Evolutionary conservation across 1,140 invertebrate species (phyloP).

Genomic region (Orchestia grillus): DNA sequence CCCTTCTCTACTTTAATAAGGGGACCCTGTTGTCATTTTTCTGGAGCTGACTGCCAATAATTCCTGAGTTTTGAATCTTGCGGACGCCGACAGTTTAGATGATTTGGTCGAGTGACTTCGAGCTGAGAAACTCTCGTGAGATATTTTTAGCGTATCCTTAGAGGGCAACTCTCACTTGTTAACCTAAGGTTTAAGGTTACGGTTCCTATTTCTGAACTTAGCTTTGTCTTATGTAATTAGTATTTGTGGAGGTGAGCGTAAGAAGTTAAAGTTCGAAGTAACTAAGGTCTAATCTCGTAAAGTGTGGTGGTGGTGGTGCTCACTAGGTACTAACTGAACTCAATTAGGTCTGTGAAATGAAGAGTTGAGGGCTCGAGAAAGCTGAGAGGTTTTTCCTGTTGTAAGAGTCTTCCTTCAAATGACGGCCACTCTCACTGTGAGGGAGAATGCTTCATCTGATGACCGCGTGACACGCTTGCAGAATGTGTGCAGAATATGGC

Average conservation of each 20-base stretch:
- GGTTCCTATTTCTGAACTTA: neutral
- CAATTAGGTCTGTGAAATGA: neutral
- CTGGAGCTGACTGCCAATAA: neutral
- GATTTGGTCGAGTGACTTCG: neutral
- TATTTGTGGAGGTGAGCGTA: neutral
- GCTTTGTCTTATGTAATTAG: neutral
- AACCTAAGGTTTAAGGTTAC: neutral
- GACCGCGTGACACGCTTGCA: too few species aligned
- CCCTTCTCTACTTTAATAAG: constrained; percentile 29
- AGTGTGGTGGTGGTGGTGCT: neutral
- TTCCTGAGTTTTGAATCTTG: neutral
- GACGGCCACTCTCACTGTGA: too few species aligned
- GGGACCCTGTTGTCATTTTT: constrained; percentile 35
- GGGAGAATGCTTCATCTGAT: too few species aligned
- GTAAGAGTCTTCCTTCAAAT: neutral
- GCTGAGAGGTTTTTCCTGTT: neutral
- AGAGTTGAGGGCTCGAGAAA: neutral
- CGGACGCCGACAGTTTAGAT: neutral
- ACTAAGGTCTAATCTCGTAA: neutral
- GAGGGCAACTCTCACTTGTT: neutral
- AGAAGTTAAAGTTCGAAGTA: neutral
- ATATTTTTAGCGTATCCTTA: neutral
- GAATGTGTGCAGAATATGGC: too few species aligned
- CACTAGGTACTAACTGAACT: neutral
- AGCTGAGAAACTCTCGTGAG: neutral